Conservation (phyloP, 2,797 vertebrate genomes). For the Malacoraja senta region DNA sequence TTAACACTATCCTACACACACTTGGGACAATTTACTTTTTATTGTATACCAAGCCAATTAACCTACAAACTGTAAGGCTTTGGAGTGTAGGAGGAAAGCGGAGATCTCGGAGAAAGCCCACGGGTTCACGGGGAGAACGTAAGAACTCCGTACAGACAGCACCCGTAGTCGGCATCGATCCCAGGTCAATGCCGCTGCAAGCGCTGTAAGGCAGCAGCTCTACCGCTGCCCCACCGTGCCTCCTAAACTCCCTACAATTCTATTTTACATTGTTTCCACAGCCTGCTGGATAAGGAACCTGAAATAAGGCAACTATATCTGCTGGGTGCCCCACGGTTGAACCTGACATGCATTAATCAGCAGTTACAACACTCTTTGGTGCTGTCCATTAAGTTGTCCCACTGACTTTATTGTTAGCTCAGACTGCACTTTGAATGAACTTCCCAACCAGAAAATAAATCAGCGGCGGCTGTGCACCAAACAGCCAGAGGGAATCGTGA, state of each 20-base stretch:
- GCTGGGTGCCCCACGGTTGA: background rate
- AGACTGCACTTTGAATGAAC: conserved; percentile 30
- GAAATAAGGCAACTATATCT: background rate
- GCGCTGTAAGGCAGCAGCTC: too few species aligned
- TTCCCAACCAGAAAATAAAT: conserved; percentile 20
- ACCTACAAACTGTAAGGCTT: too few species aligned
- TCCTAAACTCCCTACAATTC: background rate
- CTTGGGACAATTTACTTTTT: too few species aligned
- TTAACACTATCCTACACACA: too few species aligned
- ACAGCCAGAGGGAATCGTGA: conserved; percentile 1
- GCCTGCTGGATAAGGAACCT: background rate
- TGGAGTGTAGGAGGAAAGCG: too few species aligned
- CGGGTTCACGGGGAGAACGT: too few species aligned
- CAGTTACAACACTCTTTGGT: conserved; percentile 3
- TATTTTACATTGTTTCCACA: background rate
- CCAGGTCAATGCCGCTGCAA: too few species aligned
- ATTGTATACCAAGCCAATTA: too few species aligned
- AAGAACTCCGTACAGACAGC: too few species aligned
- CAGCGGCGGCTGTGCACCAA: background rate
- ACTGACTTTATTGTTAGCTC: background rate
- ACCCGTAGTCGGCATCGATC: too few species aligned
- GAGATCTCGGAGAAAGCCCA: too few species aligned
- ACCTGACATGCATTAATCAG: conserved; percentile 26
- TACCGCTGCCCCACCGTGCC: too few species aligned
- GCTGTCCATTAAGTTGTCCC: conserved; percentile 7